A percentile compares a stretch with the other conserved stretches of the same genome.
Evolutionary conservation across 2,888 invertebrate species (phyloP).

Genomic region (Orchestes rusci): DNA sequence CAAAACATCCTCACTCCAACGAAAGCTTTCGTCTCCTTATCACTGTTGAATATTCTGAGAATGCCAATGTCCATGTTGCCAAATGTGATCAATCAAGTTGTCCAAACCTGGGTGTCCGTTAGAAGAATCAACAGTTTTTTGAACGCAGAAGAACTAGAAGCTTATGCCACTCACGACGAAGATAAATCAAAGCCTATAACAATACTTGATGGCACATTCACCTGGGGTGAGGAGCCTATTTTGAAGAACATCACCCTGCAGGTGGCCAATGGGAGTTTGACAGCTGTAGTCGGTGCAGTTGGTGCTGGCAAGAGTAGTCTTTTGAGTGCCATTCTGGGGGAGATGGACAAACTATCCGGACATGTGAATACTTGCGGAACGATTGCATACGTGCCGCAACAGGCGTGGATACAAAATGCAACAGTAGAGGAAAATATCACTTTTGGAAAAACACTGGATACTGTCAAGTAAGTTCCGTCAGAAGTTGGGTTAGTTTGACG

Average conservation of each 20-base stretch:
- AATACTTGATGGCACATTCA: conserved; percentile 47
- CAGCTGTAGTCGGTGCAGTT: conserved; percentile 45
- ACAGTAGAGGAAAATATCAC: conserved; percentile 47
- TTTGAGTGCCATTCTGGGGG: conserved; percentile 45
- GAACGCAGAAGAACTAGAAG: conserved; percentile 82
- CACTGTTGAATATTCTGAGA: conserved; percentile 52
- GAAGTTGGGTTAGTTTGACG: background rate
- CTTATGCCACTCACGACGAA: conserved; percentile 62
- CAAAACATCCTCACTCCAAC: conserved; percentile 44
- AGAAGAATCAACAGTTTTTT: conserved; percentile 86
- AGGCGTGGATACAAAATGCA: conserved; percentile 51
- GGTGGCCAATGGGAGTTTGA: conserved; percentile 36
- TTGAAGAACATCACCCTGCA: conserved; percentile 37
- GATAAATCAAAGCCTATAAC: conserved; percentile 42
- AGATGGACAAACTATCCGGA: conserved; percentile 41
- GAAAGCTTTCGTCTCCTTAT: conserved; percentile 51
- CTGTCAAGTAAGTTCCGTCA: conserved; percentile 18
- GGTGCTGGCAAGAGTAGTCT: conserved; percentile 47
- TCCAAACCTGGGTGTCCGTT: conserved; percentile 35
- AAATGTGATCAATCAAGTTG: conserved; percentile 36
- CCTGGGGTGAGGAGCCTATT: conserved; percentile 41
- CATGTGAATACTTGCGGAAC: conserved; percentile 39
- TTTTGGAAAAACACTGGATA: conserved; percentile 42
- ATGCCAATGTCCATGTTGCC: conserved; percentile 50
- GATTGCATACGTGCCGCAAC: conserved; percentile 50